Base-by-base conservation (phyloP, 2,113 vertebrate species). In the Tricholaema leucomelas region DNA sequence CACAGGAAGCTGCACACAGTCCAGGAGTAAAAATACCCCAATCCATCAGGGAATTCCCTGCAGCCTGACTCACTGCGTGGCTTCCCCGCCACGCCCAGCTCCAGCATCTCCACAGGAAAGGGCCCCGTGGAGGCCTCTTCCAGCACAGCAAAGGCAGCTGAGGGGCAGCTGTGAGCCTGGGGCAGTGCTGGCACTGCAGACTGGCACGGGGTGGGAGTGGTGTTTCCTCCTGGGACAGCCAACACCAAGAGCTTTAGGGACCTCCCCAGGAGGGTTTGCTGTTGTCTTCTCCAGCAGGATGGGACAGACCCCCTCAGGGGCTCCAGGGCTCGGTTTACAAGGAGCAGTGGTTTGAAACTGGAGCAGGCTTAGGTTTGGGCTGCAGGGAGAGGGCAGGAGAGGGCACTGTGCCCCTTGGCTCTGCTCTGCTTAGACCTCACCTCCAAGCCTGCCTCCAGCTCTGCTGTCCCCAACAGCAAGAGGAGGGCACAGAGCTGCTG, bases 31-130 rank as follows among this genome's bases (percentile, higher is more conserved):
- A 99, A 99, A 97, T 97, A 96, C 98, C 98, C 98, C 93, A 85
- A 97, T 97, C 98, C 99, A 98, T 98, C 91, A 98, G 98, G 98
- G 98, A 99, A 98, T 98, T 99, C 98, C 99, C 98, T 98, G 96
- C 96, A 94, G 94, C 46, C 92, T 99, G 98, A 99, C 98, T 99
- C 98, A 98, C 95, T 85, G 82, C 97, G 97, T 81, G 98, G 98
- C 98, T 98, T 99, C 98, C 98, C 98, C 97, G 92, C 97, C 97
- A 97, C 97, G 96, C 97, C 97, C 97, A 96, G 35, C 90, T 75
- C 31, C 81, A 86, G 95, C 95, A 96, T 88, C 93, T 96, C 95
- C 95, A 93, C 92, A 92, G 84, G 95, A 91, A 96, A 94, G 54
- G 46, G 74, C 95, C 87, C 95, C 89, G 92, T 79, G 63, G 84